Evolutionary conservation across 2,888 invertebrate genomes (phyloP).

Genomic region (Balanococcus diminutus): DNA sequence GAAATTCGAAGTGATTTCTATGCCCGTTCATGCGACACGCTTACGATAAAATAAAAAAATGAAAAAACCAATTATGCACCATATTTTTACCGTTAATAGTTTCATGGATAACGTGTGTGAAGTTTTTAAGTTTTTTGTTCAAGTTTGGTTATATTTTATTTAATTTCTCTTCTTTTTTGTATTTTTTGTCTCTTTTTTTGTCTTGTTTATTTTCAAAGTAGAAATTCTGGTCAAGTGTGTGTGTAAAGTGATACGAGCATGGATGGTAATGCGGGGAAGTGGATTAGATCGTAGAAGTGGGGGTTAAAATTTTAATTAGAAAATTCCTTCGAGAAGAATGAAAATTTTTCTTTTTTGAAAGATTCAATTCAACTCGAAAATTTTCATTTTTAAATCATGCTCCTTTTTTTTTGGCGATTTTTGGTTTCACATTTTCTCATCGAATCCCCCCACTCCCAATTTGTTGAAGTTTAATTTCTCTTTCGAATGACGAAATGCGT

Average conservation of each 20-base stretch:
- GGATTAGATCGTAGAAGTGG: too few species aligned
- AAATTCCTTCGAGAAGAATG: background rate
- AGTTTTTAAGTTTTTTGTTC: background rate
- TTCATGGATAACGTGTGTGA: background rate
- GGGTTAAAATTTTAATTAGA: background rate
- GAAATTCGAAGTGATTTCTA: background rate
- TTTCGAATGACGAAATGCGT: background rate
- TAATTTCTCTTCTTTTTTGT: background rate
- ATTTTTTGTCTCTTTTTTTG: background rate
- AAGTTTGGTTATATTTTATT: background rate
- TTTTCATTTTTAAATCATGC: background rate
- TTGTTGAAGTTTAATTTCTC: background rate
- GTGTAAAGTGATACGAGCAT: background rate
- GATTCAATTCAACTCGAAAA: background rate
- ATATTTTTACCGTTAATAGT: background rate
- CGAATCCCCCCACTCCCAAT: background rate
- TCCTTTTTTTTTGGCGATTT: background rate
- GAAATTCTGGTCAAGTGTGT: background rate
- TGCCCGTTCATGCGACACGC: background rate
- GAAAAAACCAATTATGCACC: background rate
- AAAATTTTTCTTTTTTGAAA: background rate
- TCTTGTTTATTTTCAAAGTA: background rate
- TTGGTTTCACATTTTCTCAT: background rate
- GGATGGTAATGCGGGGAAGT: background rate
- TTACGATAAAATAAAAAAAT: background rate